Evolutionary conservation across 2,797 vertebrate genomes (phyloP), one percentile per base, ranked within the genome.

Genomic region (Amniataba percoides): DNA sequence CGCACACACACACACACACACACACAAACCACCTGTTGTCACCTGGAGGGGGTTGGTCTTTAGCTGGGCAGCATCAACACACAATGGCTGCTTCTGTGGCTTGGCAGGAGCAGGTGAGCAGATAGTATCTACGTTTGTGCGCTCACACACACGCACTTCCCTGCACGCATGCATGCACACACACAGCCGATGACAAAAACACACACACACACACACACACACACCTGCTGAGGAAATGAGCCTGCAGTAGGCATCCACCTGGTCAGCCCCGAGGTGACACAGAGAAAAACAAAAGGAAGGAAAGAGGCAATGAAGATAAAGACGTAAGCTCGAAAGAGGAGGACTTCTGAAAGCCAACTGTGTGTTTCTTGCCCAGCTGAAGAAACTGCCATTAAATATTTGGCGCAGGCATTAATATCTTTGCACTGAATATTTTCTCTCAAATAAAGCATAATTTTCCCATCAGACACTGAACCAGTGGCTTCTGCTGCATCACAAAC

Each of bases 31-130:
- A 91, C 88, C 88, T 88, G 88, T 84, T 89, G 85, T 87, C 87
- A 88, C 87, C 95, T 95, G 94, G 96, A 95, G 95, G 95, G 95
- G 96, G 94, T 94, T 95, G 96, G 97, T 96, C 95, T 96, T 93
- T 95, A 72, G 91, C 94, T 94, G 92, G 90, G 95, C 95, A 96
- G 96, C 71, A 97, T 97, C 96, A 96, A 97, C 97, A 97, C 96
- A 99, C 97, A 99, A 98, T 97, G 97, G 95, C 93, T 93, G 94
- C 93, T 96, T 97, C 96, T 99, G 98, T 98, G 95, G 93, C 88
- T 16, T 75, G 78, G 51, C 40, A 85, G 82, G 91, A 96, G 96
- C 97, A 98, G 97, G 97, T 98, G 97, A 98, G 92, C 93, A 64
- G 96, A 97, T 97, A 98, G 95, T 91, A 97, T 98, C 97, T 82